Conservation (phyloP, 2,113 vertebrate species). For the Arizona elegans region DNA sequence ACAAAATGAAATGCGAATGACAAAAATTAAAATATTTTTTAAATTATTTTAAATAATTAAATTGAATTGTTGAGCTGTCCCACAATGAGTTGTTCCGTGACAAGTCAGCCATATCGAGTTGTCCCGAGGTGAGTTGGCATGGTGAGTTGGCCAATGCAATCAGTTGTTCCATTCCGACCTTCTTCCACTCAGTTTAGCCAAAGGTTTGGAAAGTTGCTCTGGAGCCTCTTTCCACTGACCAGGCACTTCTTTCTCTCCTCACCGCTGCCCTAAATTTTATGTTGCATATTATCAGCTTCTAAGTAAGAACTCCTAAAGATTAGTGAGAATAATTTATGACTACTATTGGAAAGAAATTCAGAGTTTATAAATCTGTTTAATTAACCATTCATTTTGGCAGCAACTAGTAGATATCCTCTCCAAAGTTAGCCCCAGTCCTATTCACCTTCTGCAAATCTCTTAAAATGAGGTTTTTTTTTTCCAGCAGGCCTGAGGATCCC, state of each 20-base stretch:
- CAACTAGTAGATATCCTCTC: background rate
- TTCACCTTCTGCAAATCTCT: background rate
- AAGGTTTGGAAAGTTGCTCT: background rate
- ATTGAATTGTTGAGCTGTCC: background rate
- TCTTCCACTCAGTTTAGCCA: background rate
- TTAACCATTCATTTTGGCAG: background rate
- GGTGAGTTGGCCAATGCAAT: too few species aligned
- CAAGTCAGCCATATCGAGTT: background rate
- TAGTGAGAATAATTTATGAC: background rate
- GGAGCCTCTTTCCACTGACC: background rate
- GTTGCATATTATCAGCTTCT: background rate
- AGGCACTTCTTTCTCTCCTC: background rate
- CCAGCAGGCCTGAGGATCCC: background rate
- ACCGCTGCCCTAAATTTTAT: background rate
- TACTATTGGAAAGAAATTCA: background rate
- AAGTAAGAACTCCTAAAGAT: background rate
- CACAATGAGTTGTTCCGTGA: background rate
- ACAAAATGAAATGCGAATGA: background rate
- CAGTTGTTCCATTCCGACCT: background rate
- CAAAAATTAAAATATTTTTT: background rate
- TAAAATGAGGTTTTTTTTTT: background rate
- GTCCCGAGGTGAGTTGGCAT: too few species aligned
- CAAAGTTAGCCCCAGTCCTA: background rate
- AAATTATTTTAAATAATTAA: background rate
- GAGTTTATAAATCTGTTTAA: slow-evolving; percentile 12